phyloP scores from a whole-genome alignment of 2,797 vertebrate species.

The Pagetopsis macropterus region DNA sequence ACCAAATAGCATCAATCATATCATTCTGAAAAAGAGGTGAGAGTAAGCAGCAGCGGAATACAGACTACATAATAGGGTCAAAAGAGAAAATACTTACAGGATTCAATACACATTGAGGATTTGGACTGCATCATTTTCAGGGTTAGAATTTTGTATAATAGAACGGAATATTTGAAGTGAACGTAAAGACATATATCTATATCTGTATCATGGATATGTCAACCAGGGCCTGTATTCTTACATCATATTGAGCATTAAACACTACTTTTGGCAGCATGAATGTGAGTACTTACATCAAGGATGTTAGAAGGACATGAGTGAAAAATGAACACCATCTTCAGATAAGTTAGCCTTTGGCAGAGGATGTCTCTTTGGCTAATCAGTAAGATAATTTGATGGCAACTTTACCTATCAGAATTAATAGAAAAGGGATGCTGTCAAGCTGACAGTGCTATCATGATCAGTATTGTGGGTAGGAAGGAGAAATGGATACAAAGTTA shows the following conservation, averaged over 20 bases:
- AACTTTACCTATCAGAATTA: constrained; percentile 33
- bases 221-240: not conserved
- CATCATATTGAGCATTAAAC: constrained; percentile 1
- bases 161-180: not conserved
- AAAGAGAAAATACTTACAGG: not conserved
- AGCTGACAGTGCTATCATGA: constrained; percentile 20
- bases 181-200: not conserved
- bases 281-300: constrained; percentile 17
- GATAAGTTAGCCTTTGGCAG: constrained; percentile 46
- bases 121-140: not conserved
- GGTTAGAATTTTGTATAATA: not conserved
- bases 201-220: not conserved
- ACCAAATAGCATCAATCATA: constrained; percentile 35
- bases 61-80: constrained; percentile 6
- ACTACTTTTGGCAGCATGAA: constrained; percentile 26
- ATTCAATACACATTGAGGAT: constrained; percentile 10
- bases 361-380: constrained; percentile 42
- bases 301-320: constrained; percentile 30
- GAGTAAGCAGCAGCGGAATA: constrained; percentile 8
- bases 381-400: constrained; percentile 47
- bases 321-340: constrained; percentile 33
- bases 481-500: constrained; percentile 14
- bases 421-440: constrained; percentile 31
- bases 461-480: constrained; percentile 14
- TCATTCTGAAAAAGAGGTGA: constrained; percentile 9